phyloP scores from a whole-genome alignment of 1,140 invertebrate genomes.

The Brachionus sp. region DNA sequence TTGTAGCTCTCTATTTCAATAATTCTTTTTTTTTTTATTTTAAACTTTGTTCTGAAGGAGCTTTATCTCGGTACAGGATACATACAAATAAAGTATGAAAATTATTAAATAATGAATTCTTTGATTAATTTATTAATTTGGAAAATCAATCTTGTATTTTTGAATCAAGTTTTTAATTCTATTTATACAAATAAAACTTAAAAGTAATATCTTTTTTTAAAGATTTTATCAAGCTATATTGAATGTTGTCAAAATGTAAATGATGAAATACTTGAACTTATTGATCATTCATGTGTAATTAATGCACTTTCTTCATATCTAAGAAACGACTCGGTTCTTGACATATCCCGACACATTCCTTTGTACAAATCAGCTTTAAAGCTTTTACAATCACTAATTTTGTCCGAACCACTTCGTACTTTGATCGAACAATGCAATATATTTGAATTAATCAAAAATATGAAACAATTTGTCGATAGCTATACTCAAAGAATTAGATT shows the following conservation, averaged over 20 bases:
- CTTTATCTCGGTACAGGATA: no score
- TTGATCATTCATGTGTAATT: conserved; percentile 76
- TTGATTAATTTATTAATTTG: no score
- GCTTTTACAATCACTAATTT: conserved; percentile 73
- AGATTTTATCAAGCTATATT: conserved; percentile 32
- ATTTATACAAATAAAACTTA: background rate
- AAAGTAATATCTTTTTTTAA: background rate
- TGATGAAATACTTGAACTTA: conserved; percentile 67
- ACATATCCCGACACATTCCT: conserved; percentile 88
- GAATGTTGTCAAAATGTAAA: background rate
- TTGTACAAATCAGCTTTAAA: conserved; percentile 79
- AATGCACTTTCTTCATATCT: conserved; percentile 84
- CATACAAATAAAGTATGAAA: no score
- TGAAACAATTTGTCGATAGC: conserved; percentile 84
- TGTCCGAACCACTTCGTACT: conserved; percentile 67
- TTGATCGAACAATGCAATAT: conserved; percentile 66
- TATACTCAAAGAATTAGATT: conserved; percentile 78
- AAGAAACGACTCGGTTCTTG: conserved; percentile 87
- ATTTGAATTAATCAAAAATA: conserved; percentile 69
- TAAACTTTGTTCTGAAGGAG: no score
- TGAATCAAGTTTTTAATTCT: no score
- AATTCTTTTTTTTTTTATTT: no score
- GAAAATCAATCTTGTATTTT: no score
- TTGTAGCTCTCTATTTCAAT: no score
- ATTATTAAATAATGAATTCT: no score